phyloP scores from a whole-genome alignment of 2,888 invertebrate genomes.

The Pseudoips prasinana region DNA sequence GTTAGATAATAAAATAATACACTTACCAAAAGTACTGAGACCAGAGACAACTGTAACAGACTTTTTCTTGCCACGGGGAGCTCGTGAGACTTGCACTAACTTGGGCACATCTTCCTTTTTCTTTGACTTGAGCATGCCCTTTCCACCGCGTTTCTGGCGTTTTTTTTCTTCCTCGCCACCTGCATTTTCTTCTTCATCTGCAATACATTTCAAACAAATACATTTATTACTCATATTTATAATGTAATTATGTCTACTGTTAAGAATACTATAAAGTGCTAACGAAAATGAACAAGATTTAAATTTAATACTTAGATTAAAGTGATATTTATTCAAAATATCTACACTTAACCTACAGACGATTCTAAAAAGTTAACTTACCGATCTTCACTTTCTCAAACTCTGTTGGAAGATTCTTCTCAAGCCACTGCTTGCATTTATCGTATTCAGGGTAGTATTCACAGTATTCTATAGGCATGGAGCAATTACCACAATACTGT shows the following conservation, averaged over 20 bases:
- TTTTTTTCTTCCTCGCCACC: conserved; percentile 96
- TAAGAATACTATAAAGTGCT: too few relatives aligned
- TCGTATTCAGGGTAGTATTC: conserved; percentile 99
- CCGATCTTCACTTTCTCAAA: conserved; percentile 93
- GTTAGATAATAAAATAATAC: too few relatives aligned
- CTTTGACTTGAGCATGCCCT: conserved; percentile 96
- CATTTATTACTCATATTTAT: too few relatives aligned
- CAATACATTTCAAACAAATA: conserved; percentile 13
- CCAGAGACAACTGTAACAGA: conserved; percentile 98
- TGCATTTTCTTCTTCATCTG: conserved; percentile 85
- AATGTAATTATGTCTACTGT: too few relatives aligned
- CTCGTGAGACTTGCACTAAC: conserved; percentile 91
- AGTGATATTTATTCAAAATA: too few relatives aligned
- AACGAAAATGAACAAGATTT: too few relatives aligned
- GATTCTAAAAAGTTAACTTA: conserved; percentile 43
- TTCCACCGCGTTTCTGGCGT: conserved; percentile 97
- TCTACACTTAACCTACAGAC: conserved; percentile 16
- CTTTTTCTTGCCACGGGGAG: conserved; percentile 99
- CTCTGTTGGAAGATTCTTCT: conserved; percentile 95
- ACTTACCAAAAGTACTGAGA: conserved; percentile 93
- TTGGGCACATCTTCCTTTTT: conserved; percentile 96
- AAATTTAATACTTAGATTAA: too few relatives aligned
- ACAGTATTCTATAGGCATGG: conserved; percentile 98
- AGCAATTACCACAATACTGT: conserved; percentile 96
- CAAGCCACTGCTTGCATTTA: conserved; percentile 98